A percentile compares a stretch with the other conserved stretches of the same genome.
These are phyloP conservation scores for Chymomyza fuscimana DNA, from an alignment of 2,888 invertebrate species.

Conservation along the genomic window DNA sequence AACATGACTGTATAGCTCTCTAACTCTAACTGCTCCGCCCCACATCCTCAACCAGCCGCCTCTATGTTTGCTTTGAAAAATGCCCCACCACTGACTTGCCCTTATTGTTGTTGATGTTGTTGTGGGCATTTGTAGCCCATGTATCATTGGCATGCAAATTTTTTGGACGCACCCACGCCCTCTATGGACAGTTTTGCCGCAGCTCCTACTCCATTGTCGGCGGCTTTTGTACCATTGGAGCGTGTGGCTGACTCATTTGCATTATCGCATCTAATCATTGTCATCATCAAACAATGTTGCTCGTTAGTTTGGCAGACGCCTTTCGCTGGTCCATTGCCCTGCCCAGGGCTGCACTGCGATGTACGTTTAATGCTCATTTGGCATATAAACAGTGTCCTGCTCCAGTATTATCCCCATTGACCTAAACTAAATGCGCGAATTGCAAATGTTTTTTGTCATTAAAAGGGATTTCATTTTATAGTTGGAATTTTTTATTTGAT, in stretches of 20 bases:
- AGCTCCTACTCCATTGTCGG: constrained; percentile 8
- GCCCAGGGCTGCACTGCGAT: neutral
- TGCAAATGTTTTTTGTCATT: constrained; percentile 37
- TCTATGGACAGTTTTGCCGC: no score
- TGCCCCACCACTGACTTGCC: constrained; percentile 13
- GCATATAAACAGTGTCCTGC: constrained; percentile 4
- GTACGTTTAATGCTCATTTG: constrained; percentile 26
- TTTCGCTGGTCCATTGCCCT: neutral
- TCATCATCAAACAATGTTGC: constrained; percentile 73
- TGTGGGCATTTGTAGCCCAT: constrained; percentile 30
- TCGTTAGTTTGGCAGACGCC: constrained; percentile 58
- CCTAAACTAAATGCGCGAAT: constrained; percentile 19
- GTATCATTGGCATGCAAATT: constrained; percentile 69
- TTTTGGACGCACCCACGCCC: constrained; percentile 21
- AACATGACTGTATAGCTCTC: neutral
- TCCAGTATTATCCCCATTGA: neutral
- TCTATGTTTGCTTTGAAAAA: constrained; percentile 35
- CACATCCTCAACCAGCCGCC: neutral
- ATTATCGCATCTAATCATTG: constrained; percentile 75
- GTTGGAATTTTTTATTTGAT: constrained; percentile 48
- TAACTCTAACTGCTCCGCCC: neutral
- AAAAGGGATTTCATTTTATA: constrained; percentile 54
- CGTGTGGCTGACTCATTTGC: constrained; percentile 62
- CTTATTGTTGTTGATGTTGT: constrained; percentile 20
- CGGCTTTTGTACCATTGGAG: constrained; percentile 10